A percentile compares a stretch with the other conserved stretches of the same genome.
Evolutionary conservation across 2,888 invertebrate genomes (phyloP).

Genomic region (Notodromas monacha): DNA sequence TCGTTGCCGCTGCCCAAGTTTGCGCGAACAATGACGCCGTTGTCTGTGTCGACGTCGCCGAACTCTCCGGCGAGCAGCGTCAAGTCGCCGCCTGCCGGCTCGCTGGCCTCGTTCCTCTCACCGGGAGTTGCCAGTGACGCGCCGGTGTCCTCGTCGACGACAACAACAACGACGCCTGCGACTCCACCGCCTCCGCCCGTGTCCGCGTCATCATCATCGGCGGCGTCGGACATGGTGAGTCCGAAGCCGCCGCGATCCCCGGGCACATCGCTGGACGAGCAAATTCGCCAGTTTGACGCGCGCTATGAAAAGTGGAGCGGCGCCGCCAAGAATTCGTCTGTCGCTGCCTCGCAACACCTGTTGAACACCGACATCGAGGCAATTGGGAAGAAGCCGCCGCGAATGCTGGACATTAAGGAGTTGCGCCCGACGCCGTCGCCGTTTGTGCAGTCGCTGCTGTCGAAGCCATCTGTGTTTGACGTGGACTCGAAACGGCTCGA

Average conservation of each 20-base stretch:
- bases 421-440: constrained; percentile 63
- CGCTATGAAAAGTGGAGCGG: constrained; percentile 60
- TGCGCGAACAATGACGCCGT: constrained; percentile 20
- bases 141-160: background rate
- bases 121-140: no score
- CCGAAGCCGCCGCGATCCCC: constrained; percentile 25
- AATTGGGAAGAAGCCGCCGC: constrained; percentile 23
- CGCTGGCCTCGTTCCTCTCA: background rate
- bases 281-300: constrained; percentile 66
- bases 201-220: background rate
- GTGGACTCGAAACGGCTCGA: constrained; percentile 75
- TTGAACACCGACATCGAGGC: constrained; percentile 8
- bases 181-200: background rate
- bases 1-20: constrained; percentile 60
- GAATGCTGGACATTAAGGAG: constrained; percentile 33
- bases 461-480: constrained; percentile 74
- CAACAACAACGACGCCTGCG: background rate
- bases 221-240: background rate
- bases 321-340: constrained; percentile 16
- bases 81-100: background rate
- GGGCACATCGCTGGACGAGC: constrained; percentile 38
- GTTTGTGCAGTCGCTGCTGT: constrained; percentile 61
- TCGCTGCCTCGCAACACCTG: constrained; percentile 19
- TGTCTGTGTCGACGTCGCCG: background rate
- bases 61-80: background rate